Conservation (phyloP, 2,113 vertebrate species). For the Lophius piscatorius region DNA sequence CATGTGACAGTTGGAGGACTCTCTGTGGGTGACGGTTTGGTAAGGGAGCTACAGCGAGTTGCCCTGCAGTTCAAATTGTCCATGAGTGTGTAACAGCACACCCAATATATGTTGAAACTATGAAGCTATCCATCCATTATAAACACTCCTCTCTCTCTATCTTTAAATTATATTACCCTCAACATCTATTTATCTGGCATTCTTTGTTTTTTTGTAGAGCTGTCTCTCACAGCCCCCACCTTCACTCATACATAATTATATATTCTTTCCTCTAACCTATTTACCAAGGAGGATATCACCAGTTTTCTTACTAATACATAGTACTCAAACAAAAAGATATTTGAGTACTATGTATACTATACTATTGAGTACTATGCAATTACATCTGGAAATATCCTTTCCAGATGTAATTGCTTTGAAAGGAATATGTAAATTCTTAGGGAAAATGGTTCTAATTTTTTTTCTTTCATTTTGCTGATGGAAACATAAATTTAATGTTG, state of each 20-base stretch:
- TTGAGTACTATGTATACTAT: too few relatives aligned
- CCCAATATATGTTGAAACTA: constrained; percentile 58
- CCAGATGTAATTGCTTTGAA: constrained; percentile 39
- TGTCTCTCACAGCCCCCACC: constrained; percentile 45
- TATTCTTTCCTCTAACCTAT: constrained; percentile 72
- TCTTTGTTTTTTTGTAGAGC: constrained; percentile 15
- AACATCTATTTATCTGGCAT: constrained; percentile 33
- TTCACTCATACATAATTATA: constrained; percentile 62
- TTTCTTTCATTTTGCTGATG: constrained; percentile 29
- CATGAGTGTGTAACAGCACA: constrained; percentile 63
- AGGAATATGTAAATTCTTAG: constrained; percentile 19
- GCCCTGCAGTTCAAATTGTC: constrained; percentile 59
- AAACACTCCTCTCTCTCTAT: constrained; percentile 32
- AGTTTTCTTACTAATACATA: constrained; percentile 69
- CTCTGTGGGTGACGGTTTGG: constrained; percentile 65
- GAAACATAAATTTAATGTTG: constrained; percentile 47
- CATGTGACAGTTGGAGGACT: constrained; percentile 77
- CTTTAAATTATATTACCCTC: constrained; percentile 24
- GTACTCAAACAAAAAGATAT: constrained; percentile 67
- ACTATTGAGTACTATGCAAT: too few relatives aligned
- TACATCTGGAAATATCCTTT: too few relatives aligned
- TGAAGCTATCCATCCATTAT: constrained; percentile 55
- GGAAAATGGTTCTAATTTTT: constrained; percentile 44
- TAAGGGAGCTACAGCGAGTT: constrained; percentile 58
- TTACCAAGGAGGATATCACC: constrained; percentile 69